Percentiles rank a stretch among this genome's conserved stretches.
Evolutionary conservation across 2,113 vertebrate species (phyloP).

Genomic region (Xiphias gladius): DNA sequence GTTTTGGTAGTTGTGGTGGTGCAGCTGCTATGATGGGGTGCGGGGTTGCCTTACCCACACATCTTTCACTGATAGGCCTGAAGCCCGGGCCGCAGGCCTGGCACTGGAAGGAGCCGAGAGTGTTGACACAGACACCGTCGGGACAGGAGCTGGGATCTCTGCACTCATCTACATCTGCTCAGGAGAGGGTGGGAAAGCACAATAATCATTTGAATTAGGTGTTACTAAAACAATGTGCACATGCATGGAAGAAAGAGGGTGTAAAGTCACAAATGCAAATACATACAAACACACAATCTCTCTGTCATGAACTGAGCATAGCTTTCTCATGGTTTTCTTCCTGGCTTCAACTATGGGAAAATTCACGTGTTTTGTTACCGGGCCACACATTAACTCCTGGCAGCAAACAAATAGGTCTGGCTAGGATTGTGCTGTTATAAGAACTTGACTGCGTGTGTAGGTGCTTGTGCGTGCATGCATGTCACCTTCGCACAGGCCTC

Average conservation of each 20-base stretch:
- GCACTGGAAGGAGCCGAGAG: slow-evolving; percentile 89
- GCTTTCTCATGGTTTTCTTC: slow-evolving; percentile 60
- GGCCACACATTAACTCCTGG: slow-evolving; percentile 54
- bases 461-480: slow-evolving; percentile 19
- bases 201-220: slow-evolving; percentile 35
- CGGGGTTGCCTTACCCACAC: slow-evolving; percentile 87
- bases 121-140: slow-evolving; percentile 87
- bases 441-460: slow-evolving; percentile 19
- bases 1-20: slow-evolving; percentile 23
- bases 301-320: slow-evolving; percentile 28
- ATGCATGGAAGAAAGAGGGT: not conserved
- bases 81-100: slow-evolving; percentile 88
- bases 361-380: slow-evolving; percentile 66
- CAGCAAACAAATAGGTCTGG: slow-evolving; percentile 61
- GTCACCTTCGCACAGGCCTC: slow-evolving; percentile 91
- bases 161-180: slow-evolving; percentile 85
- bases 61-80: slow-evolving; percentile 83
- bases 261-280: slow-evolving; percentile 20
- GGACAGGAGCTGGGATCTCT: slow-evolving; percentile 87
- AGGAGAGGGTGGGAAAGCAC: slow-evolving; percentile 32
- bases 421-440: slow-evolving; percentile 16
- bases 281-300: slow-evolving; percentile 20
- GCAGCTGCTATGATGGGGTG: slow-evolving; percentile 38
- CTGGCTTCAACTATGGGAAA: slow-evolving; percentile 67
- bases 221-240: slow-evolving; percentile 37